Evolutionary conservation across 2,888 invertebrate genomes (phyloP).

Genomic region (Crocallis elinguaria): DNA sequence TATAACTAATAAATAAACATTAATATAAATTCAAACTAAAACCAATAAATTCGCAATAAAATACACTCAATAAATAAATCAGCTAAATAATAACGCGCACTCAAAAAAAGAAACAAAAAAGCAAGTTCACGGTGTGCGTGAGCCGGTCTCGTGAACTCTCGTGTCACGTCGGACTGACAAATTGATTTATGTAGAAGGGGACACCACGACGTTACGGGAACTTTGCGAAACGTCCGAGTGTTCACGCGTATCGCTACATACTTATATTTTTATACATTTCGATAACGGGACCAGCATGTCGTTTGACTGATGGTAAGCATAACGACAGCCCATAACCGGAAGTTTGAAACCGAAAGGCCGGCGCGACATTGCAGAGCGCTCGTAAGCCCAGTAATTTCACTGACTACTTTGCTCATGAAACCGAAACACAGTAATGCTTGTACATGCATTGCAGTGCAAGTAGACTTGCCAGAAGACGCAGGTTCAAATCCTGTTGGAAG

Average conservation of each 20-base stretch:
- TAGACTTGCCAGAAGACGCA: no score
- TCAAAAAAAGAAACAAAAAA: slow-evolving; percentile 29
- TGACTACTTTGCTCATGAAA: no score
- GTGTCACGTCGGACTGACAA: slow-evolving; percentile 75
- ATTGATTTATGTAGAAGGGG: slow-evolving; percentile 75
- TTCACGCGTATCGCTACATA: slow-evolving; percentile 47
- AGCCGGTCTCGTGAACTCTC: slow-evolving; percentile 42
- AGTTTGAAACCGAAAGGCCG: no score
- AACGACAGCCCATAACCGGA: no score
- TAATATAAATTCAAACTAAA: slow-evolving; percentile 19
- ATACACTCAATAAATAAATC: slow-evolving; percentile 39
- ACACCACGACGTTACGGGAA: slow-evolving; percentile 46
- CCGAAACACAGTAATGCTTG: no score
- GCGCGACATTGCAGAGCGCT: no score
- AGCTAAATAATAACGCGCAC: slow-evolving; percentile 25
- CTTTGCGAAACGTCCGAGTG: slow-evolving; percentile 56
- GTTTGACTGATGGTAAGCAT: no score
- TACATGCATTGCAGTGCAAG: no score
- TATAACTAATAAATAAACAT: slow-evolving; percentile 17
- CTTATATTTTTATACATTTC: slow-evolving; percentile 5
- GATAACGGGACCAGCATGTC: no score
- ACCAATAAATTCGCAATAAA: slow-evolving; percentile 31
- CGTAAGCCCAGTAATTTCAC: no score
- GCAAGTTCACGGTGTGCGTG: slow-evolving; percentile 48
- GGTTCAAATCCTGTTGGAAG: no score